phyloP scores from a whole-genome alignment of 2,888 invertebrate species.

The Chrysolina haemoptera region DNA sequence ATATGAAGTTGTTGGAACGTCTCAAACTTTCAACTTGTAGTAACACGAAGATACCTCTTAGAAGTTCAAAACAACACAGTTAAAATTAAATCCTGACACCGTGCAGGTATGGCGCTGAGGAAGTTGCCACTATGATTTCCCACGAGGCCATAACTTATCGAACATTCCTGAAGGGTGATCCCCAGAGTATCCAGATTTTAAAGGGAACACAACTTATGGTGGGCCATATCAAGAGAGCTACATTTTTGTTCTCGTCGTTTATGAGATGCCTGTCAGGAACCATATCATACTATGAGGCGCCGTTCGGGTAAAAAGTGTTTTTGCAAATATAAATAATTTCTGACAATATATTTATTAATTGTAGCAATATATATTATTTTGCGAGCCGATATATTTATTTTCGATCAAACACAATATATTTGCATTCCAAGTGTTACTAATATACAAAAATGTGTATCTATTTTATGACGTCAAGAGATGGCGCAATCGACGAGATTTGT shows the following conservation, averaged over 20 bases:
- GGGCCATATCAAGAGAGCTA: neutral
- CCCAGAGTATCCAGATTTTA: conserved; percentile 53
- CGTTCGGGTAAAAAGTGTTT: too few relatives aligned
- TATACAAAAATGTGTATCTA: too few relatives aligned
- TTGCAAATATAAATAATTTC: too few relatives aligned
- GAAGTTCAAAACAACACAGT: conserved; percentile 21
- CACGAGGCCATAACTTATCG: conserved; percentile 59
- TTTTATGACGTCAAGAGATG: too few relatives aligned
- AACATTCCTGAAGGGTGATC: conserved; percentile 55
- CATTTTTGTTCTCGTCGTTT: conserved; percentile 14
- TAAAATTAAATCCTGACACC: conserved; percentile 54
- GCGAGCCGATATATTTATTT: too few relatives aligned
- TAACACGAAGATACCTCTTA: conserved; percentile 14
- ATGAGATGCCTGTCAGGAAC: neutral
- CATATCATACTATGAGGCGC: too few relatives aligned
- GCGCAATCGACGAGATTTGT: too few relatives aligned
- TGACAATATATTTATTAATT: too few relatives aligned
- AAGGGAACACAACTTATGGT: conserved; percentile 40
- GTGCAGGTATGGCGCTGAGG: conserved; percentile 47
- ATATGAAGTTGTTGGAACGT: neutral
- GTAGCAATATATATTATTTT: too few relatives aligned
- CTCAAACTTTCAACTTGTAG: neutral
- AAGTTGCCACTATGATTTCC: conserved; percentile 59
- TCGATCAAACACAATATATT: too few relatives aligned
- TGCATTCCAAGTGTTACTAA: too few relatives aligned